A percentile compares a stretch with the other conserved stretches of the same genome.
These are phyloP conservation scores for Origma solitaria DNA, from an alignment of 2,113 vertebrate genomes.

Conservation along the genomic window DNA sequence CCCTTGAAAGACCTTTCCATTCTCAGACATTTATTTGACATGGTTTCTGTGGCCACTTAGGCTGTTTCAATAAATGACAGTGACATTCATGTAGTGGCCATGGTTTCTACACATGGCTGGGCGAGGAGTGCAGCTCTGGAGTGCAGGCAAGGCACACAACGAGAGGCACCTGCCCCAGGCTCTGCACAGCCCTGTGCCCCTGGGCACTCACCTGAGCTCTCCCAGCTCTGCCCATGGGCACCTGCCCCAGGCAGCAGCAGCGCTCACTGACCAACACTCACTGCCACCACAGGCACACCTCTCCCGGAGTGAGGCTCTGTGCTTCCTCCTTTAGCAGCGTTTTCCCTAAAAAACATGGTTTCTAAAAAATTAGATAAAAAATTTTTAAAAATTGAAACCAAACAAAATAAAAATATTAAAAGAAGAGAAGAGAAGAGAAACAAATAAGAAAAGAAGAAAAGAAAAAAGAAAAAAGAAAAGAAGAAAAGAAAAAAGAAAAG, in stretches of 20 bases:
- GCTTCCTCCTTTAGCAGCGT: neutral
- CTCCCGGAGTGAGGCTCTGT: neutral
- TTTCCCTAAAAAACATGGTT: neutral
- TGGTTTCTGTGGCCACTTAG: neutral
- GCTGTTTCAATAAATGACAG: neutral
- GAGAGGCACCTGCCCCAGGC: neutral
- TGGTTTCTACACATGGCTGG: fast-evolving
- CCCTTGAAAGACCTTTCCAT: neutral
- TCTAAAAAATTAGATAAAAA: neutral
- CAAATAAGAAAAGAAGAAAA: too few species aligned
- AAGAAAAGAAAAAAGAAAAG: too few species aligned
- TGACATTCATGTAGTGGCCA: neutral
- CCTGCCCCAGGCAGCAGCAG: neutral
- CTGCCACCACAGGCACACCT: neutral
- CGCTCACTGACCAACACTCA: fast-evolving
- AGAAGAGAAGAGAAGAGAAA: too few species aligned
- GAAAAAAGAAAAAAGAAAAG: too few species aligned
- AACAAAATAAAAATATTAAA: neutral
- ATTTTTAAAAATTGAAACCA: neutral
- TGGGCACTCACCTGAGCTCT: fast-evolving
- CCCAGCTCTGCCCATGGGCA: neutral
- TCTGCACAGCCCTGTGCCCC: neutral
- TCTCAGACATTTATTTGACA: neutral
- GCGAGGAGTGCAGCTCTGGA: fast-evolving
- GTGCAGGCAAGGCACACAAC: neutral